phyloP scores from a whole-genome alignment of 2,113 vertebrate genomes.

The Macrotus californicus region DNA sequence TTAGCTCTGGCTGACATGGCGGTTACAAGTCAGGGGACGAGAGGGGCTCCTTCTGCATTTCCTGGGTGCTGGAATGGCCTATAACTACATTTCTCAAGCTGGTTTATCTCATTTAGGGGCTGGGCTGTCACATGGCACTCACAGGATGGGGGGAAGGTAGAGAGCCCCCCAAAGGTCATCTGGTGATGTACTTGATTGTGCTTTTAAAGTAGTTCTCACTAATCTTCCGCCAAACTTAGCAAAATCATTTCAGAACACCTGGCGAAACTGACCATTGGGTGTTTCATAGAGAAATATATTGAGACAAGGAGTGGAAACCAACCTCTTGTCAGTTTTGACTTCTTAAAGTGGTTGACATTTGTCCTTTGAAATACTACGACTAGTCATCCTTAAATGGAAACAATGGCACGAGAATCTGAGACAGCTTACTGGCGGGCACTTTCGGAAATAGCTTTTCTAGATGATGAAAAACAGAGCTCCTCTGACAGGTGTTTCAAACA shows the following conservation, averaged over 20 bases:
- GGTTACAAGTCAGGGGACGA: rapidly evolving
- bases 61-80: background rate
- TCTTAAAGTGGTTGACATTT: background rate
- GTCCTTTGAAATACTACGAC: background rate
- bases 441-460: background rate
- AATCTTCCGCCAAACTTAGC: background rate
- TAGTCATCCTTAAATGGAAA: background rate
- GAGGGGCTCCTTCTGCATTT: background rate
- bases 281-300: background rate
- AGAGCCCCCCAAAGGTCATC: background rate
- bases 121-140: background rate
- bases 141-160: background rate
- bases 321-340: background rate
- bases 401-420: background rate
- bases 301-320: background rate
- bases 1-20: background rate
- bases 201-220: background rate
- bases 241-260: background rate
- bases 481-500: background rate
- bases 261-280: background rate
- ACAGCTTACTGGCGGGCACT: background rate
- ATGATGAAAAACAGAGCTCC: background rate
- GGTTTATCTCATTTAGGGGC: background rate
- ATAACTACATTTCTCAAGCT: background rate
- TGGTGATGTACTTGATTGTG: background rate